Evolutionary conservation across 1,140 invertebrate genomes (phyloP).

Genomic region (Anastatus disparis): DNA sequence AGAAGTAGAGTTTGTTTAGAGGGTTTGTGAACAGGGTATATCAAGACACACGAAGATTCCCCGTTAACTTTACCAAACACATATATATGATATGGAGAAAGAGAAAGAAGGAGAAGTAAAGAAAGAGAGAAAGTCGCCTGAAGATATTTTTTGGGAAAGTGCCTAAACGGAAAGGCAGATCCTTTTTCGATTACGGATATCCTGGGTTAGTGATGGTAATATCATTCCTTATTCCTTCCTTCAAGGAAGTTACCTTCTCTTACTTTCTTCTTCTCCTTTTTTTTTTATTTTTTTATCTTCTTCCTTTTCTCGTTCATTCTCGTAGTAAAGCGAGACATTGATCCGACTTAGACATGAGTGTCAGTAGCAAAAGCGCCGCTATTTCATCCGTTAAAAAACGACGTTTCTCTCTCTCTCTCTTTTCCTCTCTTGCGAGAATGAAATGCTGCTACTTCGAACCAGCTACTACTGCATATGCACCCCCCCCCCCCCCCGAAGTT

Average conservation of each 20-base stretch:
- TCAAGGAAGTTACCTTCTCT: background rate
- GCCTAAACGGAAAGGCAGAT: slow-evolving; percentile 34
- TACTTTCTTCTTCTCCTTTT: background rate
- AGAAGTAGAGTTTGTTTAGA: slow-evolving; percentile 44
- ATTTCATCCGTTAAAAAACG: background rate
- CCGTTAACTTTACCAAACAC: slow-evolving; percentile 35
- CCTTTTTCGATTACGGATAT: slow-evolving; percentile 38
- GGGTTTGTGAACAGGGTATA: slow-evolving; percentile 40
- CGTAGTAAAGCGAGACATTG: slow-evolving; percentile 5
- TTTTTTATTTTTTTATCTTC: background rate
- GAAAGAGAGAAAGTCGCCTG: slow-evolving; percentile 18
- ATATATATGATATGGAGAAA: too few relatives aligned
- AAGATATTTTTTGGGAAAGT: slow-evolving; percentile 42
- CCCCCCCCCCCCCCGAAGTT: too few relatives aligned
- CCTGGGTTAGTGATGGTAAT: slow-evolving; percentile 19
- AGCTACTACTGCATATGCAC: too few relatives aligned
- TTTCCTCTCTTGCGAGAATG: too few relatives aligned
- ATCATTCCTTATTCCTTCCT: background rate
- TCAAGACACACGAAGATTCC: slow-evolving; percentile 43
- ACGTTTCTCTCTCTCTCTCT: too few relatives aligned
- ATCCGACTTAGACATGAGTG: slow-evolving; percentile 2
- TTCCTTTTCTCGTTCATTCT: background rate
- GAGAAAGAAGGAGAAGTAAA: slow-evolving; percentile 15
- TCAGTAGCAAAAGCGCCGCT: slow-evolving; percentile 10
- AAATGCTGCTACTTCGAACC: too few relatives aligned